These are phyloP conservation scores for Ochropleura leucogaster DNA, from an alignment of 2,888 invertebrate species.

Conservation along the genomic window DNA sequence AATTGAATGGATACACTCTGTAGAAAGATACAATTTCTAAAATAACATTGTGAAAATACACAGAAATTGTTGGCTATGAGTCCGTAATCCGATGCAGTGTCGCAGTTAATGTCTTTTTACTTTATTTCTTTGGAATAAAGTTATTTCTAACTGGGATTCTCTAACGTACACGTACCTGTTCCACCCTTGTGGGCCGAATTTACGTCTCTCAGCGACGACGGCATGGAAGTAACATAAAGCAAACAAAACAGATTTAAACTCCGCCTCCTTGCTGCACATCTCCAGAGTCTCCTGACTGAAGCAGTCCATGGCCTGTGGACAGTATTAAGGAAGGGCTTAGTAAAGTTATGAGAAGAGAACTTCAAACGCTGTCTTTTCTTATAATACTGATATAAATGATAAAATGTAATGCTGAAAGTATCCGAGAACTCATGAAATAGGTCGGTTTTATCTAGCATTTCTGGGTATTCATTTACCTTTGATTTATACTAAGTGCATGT, in stretches of 20 bases:
- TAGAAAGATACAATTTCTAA: slow-evolving; percentile 12
- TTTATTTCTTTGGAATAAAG: background rate
- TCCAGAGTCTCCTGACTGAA: slow-evolving; percentile 98
- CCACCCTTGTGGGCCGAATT: slow-evolving; percentile 99
- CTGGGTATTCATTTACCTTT: too few relatives aligned
- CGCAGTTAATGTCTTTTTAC: background rate
- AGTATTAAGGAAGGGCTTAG: background rate
- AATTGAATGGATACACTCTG: slow-evolving; percentile 94
- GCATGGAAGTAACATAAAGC: slow-evolving; percentile 98
- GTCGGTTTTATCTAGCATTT: too few relatives aligned
- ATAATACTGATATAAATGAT: background rate
- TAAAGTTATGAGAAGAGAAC: background rate
- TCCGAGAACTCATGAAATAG: background rate
- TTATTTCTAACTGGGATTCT: background rate
- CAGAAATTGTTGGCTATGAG: background rate
- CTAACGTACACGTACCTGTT: slow-evolving; percentile 90
- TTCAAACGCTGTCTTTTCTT: background rate
- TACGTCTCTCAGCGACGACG: slow-evolving; percentile 97
- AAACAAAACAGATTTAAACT: slow-evolving; percentile 97
- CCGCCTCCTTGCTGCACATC: slow-evolving; percentile 97
- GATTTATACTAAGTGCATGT: background rate
- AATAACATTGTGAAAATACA: background rate
- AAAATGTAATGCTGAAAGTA: background rate
- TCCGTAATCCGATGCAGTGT: background rate
- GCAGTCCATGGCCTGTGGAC: slow-evolving; percentile 93